phyloP scores from a whole-genome alignment of 2,113 vertebrate species.

The Rhizomys pruinosus region DNA sequence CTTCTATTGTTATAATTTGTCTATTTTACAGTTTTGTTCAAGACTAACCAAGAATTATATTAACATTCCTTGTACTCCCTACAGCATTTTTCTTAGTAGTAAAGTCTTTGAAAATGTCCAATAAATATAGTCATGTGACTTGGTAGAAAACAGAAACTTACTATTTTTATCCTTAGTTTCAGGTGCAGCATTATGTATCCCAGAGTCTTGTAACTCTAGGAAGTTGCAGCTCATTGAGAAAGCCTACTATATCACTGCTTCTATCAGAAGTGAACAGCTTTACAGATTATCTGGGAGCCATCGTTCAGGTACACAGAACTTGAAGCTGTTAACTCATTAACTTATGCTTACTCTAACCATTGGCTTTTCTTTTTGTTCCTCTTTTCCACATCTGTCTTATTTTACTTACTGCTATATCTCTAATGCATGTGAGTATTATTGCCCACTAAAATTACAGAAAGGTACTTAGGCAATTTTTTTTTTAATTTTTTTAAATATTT shows the following conservation, averaged over 20 bases:
- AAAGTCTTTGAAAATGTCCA: slow-evolving; percentile 15
- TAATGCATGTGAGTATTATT: not conserved
- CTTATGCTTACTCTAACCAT: not conserved
- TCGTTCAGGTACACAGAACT: slow-evolving; percentile 87
- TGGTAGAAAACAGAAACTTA: slow-evolving; percentile 37
- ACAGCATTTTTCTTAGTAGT: not conserved
- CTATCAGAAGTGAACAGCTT: slow-evolving; percentile 87
- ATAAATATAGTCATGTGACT: not conserved
- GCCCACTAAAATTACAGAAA: slow-evolving; percentile 24
- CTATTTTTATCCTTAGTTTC: slow-evolving; percentile 85
- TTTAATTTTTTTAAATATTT: not conserved
- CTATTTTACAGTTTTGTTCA: not conserved
- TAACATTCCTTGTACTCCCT: not conserved
- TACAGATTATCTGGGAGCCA: slow-evolving; percentile 85
- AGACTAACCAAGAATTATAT: not conserved
- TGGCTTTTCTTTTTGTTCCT: not conserved
- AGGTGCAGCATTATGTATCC: slow-evolving; percentile 84
- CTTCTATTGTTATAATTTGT: not conserved
- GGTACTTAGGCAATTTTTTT: not conserved
- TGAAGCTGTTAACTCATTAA: slow-evolving; percentile 21
- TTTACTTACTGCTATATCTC: not conserved
- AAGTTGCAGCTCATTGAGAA: slow-evolving; percentile 84
- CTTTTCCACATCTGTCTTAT: not conserved
- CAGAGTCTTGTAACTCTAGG: slow-evolving; percentile 88
- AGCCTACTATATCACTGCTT: slow-evolving; percentile 87